Percentiles rank a stretch among this genome's conserved stretches.
phyloP scores from a whole-genome alignment of 1,140 invertebrate species.

The Diplogasteroides magnus region DNA sequence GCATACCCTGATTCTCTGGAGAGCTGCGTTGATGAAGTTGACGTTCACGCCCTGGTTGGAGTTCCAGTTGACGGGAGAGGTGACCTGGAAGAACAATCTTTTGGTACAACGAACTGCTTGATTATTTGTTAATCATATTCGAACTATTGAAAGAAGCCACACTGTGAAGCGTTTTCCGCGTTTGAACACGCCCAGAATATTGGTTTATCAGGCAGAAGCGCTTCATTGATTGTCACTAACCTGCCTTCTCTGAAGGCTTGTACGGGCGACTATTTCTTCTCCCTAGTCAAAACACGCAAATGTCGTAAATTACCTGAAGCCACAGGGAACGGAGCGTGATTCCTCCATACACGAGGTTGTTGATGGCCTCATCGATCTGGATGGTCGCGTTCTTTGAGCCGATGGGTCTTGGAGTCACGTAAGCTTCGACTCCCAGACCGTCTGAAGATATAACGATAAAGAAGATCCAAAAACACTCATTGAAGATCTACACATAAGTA shows the following conservation, averaged over 20 bases:
- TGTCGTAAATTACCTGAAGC: constrained; percentile 17
- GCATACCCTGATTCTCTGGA: constrained; percentile 1
- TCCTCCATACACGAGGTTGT: constrained; percentile 13
- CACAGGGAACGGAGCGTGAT: constrained; percentile 17
- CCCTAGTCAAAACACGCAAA: not conserved
- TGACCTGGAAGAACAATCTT: too few relatives aligned
- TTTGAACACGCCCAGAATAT: too few relatives aligned
- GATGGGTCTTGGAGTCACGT: constrained; percentile 23
- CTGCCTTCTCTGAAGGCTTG: too few relatives aligned
- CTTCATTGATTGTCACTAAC: too few relatives aligned
- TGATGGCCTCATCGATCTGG: constrained; percentile 19
- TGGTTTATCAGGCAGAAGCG: too few relatives aligned
- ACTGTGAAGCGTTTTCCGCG: too few relatives aligned
- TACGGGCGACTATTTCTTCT: not conserved
- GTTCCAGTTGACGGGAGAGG: constrained; percentile 28
- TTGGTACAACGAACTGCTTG: not conserved
- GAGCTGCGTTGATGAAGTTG: constrained; percentile 19
- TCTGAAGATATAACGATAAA: too few relatives aligned
- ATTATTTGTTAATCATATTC: not conserved
- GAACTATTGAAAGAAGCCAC: too few relatives aligned
- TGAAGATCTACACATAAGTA: too few relatives aligned
- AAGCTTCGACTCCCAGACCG: constrained; percentile 23
- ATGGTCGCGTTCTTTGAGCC: constrained; percentile 4
- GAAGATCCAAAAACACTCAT: too few relatives aligned
- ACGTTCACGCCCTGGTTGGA: constrained; percentile 9